Evolutionary conservation across 92 coral and sea anemone species (phyloP).

Genomic region (Siderastrea siderea): DNA sequence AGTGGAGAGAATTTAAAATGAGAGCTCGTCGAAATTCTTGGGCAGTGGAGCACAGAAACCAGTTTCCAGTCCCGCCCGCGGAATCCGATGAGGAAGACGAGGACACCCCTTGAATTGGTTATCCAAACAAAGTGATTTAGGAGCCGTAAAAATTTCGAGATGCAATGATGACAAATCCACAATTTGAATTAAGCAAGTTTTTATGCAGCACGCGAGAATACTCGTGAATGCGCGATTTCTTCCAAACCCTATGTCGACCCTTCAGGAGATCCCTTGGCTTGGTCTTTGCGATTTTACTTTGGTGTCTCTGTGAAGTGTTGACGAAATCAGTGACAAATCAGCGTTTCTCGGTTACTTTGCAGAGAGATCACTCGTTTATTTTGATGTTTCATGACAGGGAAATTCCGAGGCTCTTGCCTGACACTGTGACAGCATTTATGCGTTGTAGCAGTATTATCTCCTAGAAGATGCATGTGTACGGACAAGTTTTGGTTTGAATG

Average conservation of each 20-base stretch:
- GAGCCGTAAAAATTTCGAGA: not conserved
- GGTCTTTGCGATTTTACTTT: not conserved
- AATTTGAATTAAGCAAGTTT: not conserved
- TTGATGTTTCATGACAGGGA: too few relatives aligned
- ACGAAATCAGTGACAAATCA: not conserved
- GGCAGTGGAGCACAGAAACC: constrained; percentile 89
- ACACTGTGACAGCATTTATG: not conserved
- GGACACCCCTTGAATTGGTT: constrained; percentile 25
- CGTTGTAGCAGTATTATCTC: not conserved
- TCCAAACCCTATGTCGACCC: not conserved
- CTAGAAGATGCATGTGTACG: not conserved
- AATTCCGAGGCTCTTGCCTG: too few relatives aligned
- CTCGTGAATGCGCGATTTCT: not conserved
- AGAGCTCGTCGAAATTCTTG: constrained; percentile 83
- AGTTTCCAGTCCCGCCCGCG: constrained; percentile 81
- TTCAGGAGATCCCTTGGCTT: not conserved
- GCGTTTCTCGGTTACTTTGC: too few relatives aligned
- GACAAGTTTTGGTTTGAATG: too few relatives aligned
- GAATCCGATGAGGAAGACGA: constrained; percentile 85
- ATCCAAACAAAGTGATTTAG: not conserved
- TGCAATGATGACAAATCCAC: not conserved
- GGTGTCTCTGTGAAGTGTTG: not conserved
- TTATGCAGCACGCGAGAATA: not conserved
- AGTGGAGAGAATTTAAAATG: constrained; percentile 84
- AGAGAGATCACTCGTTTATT: too few relatives aligned